Base-by-base conservation (phyloP, 2,888 invertebrate species). In the Rotaria magnacalcarata region DNA sequence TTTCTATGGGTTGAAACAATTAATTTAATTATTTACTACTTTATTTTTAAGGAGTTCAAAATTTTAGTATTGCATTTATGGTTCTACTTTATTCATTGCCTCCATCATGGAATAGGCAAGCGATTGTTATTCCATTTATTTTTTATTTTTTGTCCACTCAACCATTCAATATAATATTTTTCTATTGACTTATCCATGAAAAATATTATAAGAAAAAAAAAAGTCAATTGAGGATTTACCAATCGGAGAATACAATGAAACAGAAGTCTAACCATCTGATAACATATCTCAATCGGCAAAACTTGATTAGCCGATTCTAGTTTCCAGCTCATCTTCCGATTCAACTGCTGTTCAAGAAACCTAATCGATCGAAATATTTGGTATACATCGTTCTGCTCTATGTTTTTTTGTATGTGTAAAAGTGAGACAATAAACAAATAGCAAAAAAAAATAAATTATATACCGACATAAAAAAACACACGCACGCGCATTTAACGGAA, bases 21-120 rank as follows among this genome's bases (percentile, higher is more conserved):
- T 4, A 52, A 16, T 52, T 52, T 3, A 11, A 52, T 52, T 14
- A 14, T 16, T 52, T 3, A 16, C 8, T 50, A 14, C 16, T 52
- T 16, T 52, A 16, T 52, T 3, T 52, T 52, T 67, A 16, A 67
- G 67, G 67, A 1, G 74, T 85, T 67, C 85, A 85, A 85, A 87
- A 87, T 85, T 47, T 87, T 52, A 85, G 87, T 21, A 85, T 87
- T n/a, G 87, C 84, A 24, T 85, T 85, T 85, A 75, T 87, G 74
- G 52, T 86, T 41, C 54, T 87, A 84, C 84, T 54, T 41, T 80
- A 58, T 47, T 85, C 86, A 43, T 84, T 87, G n/a, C 87, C 85
- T n/a, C n/a, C 74, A 50, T 84, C 84, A 11, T 85, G 85, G 50
- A 80, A 80, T 47, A 47, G 21, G 10, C 75, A 24, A 47, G 75